Base-by-base conservation (phyloP, 2,888 invertebrate genomes). In the Platycheirus albimanus region DNA sequence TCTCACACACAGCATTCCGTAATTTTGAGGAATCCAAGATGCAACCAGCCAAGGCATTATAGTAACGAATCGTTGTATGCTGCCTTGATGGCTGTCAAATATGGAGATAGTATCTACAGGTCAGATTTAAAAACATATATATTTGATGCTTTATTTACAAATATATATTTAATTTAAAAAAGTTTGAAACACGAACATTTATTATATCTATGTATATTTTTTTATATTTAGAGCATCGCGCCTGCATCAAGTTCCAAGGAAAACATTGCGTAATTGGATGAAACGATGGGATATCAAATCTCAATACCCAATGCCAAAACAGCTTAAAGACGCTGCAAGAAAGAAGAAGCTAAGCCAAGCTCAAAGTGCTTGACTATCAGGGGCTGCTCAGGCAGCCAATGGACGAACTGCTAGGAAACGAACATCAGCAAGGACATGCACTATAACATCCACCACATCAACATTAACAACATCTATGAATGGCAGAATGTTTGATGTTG, bases 191-290 rank as follows among this genome's bases (percentile, higher is more conserved):
- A n/a, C n/a, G n/a, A n/a, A n/a, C n/a, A n/a, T n/a, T n/a, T n/a
- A n/a, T n/a, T n/a, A n/a, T n/a, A n/a, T n/a, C n/a, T n/a, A n/a
- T n/a, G n/a, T n/a, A n/a, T n/a, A n/a, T 52, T 61, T 49, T 49
- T 56, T 36, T 11, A 2, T 28, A 38, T 70, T n/a, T 28, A 93
- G 93, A 85, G 93, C 93, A 72, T 93, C 93, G 0, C 93, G 93
- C 87, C 92, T 93, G 0, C 93, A 93, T 88, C 92, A 92, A 85
- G 93, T 93, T 0, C 93, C 93, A 0, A 89, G 93, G 15, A 93
- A 93, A 70, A 93, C 93, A 0, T 90, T 93, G 0, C 91, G 93
- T 2, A 93, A 93, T 88, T 93, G 93, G 93, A 93, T 93, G 93
- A 93, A 93, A 85, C 89, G 93, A 0, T 93, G 93, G 87, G 92